A percentile compares a stretch with the other conserved stretches of the same genome.
Conservation (phyloP, 2,888 invertebrate genomes). For the Rotaria socialis region DNA sequence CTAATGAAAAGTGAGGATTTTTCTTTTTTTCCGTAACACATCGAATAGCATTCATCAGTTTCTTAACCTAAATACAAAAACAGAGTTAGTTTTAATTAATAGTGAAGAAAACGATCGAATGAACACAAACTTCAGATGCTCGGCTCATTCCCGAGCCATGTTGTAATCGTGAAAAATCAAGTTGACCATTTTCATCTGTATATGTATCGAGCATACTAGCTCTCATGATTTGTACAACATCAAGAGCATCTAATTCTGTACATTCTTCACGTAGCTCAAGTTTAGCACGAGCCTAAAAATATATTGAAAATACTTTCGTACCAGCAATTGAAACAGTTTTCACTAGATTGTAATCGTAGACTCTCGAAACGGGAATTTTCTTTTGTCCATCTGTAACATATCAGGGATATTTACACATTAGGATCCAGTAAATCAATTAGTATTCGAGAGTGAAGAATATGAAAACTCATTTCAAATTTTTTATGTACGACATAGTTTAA, state of each 20-base stretch:
- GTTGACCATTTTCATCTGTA: conserved; percentile 40
- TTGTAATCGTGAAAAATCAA: conserved; percentile 42
- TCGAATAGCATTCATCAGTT: not conserved
- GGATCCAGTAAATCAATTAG: no score
- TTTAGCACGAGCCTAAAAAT: conserved; percentile 75
- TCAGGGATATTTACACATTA: no score
- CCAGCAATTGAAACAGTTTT: no score
- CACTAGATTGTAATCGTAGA: no score
- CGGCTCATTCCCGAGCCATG: conserved; percentile 30
- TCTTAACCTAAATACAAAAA: not conserved
- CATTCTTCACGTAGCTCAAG: conserved; percentile 77
- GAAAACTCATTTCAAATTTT: no score
- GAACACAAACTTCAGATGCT: conserved; percentile 1
- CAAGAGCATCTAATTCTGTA: conserved; percentile 70
- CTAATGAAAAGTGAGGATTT: not conserved
- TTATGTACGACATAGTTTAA: no score
- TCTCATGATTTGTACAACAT: conserved; percentile 45
- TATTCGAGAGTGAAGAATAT: no score
- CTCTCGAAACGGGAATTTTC: no score
- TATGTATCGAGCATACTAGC: conserved; percentile 46
- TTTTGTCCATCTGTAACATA: no score
- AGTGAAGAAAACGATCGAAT: not conserved
- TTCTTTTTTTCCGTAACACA: conserved; percentile 15
- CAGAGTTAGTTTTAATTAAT: not conserved
- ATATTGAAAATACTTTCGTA: no score